Evolutionary conservation across 1,140 invertebrate species (phyloP), one percentile per base, ranked within the genome.

Genomic region (Drosophila eugracilis): DNA sequence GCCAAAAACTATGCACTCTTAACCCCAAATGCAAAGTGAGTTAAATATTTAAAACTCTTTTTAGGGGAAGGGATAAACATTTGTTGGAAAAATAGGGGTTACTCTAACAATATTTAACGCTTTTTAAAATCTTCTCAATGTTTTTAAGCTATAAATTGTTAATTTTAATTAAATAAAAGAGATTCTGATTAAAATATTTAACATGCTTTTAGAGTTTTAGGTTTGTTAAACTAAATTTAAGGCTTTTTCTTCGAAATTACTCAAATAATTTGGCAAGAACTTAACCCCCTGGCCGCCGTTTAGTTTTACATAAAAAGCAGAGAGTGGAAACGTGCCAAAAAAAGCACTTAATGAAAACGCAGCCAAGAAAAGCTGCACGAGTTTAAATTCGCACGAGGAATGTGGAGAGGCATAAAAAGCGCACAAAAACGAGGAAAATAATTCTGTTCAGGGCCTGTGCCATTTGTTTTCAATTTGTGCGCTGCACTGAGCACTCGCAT

Each of bases 391-490:
- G 45, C 9, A 17, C 28, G 28, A 52, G 62, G 41, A 47, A 37
- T 21, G 36, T 24, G 34, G 37, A 44, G 45, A n/a, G 60, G 60
- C 60, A 53, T 36, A 67, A 67, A 65, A 44, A 67, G 37, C 28
- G 37, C 32, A 24, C 24, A 15, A 28, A 30, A 48, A 55, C 30
- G 65, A 70, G 65, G 30, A 63, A 74, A 73, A 74, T 74, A 52
- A 74, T 74, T 75, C 73, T 58, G 60, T 58, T 71, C 71, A 62
- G 63, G 52, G 79, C 77, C 74, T 78, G 73, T 47, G 77, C 81
- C 81, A 86, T 88, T 86, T 88, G 81, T 88, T 86, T 86, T 86
- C 81, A 86, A 86, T 86, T 86, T 86, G 81, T 70, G 69, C 70
- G 66, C 75, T 52, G 57, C 65, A 53, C 60, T 65, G 80, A 66